Percentiles rank a stretch among this genome's conserved stretches.
phyloP scores from a whole-genome alignment of 2,113 vertebrate genomes.

The Zosterops pallidus region DNA sequence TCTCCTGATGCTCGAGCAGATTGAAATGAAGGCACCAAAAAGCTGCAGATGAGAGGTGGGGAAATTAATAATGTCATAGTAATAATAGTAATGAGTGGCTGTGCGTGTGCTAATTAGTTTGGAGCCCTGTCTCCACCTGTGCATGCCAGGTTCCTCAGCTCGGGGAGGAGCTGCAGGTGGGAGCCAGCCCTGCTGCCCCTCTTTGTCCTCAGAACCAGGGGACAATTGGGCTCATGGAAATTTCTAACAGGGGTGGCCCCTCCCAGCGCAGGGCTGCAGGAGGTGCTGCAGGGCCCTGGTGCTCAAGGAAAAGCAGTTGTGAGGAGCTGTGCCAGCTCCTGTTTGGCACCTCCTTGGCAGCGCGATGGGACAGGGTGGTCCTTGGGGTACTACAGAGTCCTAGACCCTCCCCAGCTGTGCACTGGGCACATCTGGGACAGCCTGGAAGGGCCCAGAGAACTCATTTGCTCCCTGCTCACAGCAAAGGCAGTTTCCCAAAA shows the following conservation, averaged over 20 bases:
- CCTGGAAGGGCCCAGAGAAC: background rate
- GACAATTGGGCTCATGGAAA: background rate
- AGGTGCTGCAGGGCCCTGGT: background rate
- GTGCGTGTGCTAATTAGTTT: constrained; percentile 35
- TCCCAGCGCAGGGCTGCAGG: fast-evolving
- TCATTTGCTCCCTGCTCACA: background rate
- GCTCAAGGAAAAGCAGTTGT: background rate
- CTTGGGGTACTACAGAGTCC: fast-evolving
- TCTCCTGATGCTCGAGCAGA: background rate
- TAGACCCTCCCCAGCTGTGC: background rate
- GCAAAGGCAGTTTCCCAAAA: background rate
- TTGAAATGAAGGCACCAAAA: background rate
- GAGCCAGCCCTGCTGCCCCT: background rate
- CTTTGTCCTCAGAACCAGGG: background rate
- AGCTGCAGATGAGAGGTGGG: constrained; percentile 47
- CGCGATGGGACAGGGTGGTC: fast-evolving
- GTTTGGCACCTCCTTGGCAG: fast-evolving
- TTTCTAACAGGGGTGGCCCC: background rate
- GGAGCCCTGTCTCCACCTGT: background rate
- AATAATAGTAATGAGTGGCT: constrained; percentile 51
- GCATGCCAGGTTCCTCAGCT: background rate
- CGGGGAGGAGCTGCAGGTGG: background rate
- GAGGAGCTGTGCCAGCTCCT: background rate
- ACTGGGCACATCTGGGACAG: fast-evolving
- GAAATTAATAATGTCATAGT: constrained; percentile 56